phyloP scores from a whole-genome alignment of 1,140 invertebrate genomes.

The Acromyrmex echinatior region DNA sequence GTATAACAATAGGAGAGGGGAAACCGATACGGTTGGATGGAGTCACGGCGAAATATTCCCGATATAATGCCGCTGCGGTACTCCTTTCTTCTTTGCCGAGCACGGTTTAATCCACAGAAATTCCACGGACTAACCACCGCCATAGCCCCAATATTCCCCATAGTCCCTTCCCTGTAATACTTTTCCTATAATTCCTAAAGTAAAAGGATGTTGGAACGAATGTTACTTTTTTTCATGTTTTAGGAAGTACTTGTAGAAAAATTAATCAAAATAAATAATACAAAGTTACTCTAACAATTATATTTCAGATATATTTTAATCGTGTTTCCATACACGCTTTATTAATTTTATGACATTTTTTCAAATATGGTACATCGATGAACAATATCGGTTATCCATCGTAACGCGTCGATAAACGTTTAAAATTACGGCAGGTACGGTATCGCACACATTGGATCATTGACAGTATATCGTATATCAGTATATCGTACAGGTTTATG shows the following conservation, averaged over 20 bases:
- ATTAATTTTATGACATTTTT: conserved; percentile 51
- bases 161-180: conserved; percentile 42
- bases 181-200: neutral
- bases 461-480: conserved; percentile 53
- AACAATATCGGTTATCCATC: conserved; percentile 38
- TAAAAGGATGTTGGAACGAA: conserved; percentile 2
- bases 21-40: conserved; percentile 65
- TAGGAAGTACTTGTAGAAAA: neutral
- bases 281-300: neutral
- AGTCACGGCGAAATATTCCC: conserved; percentile 74
- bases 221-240: conserved; percentile 4
- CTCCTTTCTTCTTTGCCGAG: conserved; percentile 61
- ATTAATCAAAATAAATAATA: conserved; percentile 17
- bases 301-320: conserved; percentile 1
- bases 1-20: conserved; percentile 75
- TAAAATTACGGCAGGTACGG: conserved; percentile 40
- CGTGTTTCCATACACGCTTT: conserved; percentile 9
- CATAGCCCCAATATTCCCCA: conserved; percentile 17
- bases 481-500: conserved; percentile 40
- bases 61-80: conserved; percentile 59
- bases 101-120: conserved; percentile 64
- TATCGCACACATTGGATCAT: conserved; percentile 30
- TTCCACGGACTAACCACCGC: conserved; percentile 62
- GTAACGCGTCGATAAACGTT: conserved; percentile 46
- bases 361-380: conserved; percentile 22